Evolutionary conservation across 2,888 invertebrate genomes (phyloP).

Genomic region (Cenopis cana): DNA sequence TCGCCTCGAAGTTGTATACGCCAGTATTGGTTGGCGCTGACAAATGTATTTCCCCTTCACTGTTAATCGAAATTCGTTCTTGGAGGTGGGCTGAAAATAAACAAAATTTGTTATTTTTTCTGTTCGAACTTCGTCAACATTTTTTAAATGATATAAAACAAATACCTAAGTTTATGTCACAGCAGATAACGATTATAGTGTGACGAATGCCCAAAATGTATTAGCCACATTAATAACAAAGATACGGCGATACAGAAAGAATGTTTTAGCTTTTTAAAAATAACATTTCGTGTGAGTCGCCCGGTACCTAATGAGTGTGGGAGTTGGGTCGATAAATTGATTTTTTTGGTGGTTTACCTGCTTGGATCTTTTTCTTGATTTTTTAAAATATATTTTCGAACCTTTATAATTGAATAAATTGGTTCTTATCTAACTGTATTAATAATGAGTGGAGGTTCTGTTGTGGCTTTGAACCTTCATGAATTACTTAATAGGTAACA

Average conservation of each 20-base stretch:
- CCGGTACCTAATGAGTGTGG: constrained; percentile 18
- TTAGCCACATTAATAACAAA: constrained; percentile 34
- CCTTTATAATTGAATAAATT: background rate
- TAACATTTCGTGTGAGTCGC: constrained; percentile 13
- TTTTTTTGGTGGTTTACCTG: constrained; percentile 20
- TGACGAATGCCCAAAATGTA: constrained; percentile 31
- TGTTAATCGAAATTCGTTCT: constrained; percentile 64
- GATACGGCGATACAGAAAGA: constrained; percentile 34
- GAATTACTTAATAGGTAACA: background rate
- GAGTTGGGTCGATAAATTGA: constrained; percentile 37
- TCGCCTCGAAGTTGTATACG: constrained; percentile 64
- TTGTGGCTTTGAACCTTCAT: background rate
- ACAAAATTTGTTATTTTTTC: background rate
- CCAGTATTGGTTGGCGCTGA: constrained; percentile 65
- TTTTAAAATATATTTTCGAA: background rate
- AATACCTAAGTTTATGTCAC: constrained; percentile 4
- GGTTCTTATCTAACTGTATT: background rate
- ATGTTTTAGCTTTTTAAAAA: constrained; percentile 20
- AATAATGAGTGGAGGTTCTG: background rate
- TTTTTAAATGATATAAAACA: background rate
- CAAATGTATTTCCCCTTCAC: constrained; percentile 67
- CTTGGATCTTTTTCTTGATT: background rate
- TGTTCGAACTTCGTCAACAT: background rate
- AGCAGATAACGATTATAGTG: constrained; percentile 25
- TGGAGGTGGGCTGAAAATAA: constrained; percentile 63